Conservation (phyloP, 2,113 vertebrate species). For the Psammodynastes pulverulentus region DNA sequence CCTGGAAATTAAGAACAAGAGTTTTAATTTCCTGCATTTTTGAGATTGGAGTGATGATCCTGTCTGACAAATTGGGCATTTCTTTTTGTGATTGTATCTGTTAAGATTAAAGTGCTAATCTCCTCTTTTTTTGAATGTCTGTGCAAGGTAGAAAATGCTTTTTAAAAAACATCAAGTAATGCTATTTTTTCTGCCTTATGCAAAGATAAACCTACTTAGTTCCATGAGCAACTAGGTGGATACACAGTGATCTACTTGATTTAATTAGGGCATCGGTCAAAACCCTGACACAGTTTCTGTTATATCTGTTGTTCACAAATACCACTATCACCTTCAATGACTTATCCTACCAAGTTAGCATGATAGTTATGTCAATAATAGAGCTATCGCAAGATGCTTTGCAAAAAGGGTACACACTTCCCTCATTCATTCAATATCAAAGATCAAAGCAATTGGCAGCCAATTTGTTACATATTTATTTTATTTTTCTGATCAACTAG, state of each 20-base stretch:
- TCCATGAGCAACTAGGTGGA: not conserved
- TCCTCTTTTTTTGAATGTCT: not conserved
- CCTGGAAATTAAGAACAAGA: not conserved
- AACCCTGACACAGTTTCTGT: not conserved
- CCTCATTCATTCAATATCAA: not conserved
- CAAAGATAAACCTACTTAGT: not conserved
- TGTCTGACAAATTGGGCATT: not conserved
- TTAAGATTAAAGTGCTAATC: not conserved
- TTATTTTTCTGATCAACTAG: not conserved
- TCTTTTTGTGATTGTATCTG: not conserved
- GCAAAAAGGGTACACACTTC: not conserved
- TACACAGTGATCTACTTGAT: too few species aligned
- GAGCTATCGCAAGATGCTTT: not conserved
- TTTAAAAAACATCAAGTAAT: not conserved
- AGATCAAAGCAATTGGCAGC: not conserved
- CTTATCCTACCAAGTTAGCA: not conserved
- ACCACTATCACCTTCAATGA: not conserved
- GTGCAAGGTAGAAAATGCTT: not conserved
- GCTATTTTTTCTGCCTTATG: not conserved
- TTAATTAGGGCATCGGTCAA: too few species aligned
- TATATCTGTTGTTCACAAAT: not conserved
- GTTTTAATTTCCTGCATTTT: not conserved
- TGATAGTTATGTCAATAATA: not conserved
- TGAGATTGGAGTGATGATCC: not conserved
- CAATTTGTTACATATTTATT: not conserved